Evolutionary conservation across 2,797 vertebrate species (phyloP).

Genomic region (Neosilurus mollespiculum): DNA sequence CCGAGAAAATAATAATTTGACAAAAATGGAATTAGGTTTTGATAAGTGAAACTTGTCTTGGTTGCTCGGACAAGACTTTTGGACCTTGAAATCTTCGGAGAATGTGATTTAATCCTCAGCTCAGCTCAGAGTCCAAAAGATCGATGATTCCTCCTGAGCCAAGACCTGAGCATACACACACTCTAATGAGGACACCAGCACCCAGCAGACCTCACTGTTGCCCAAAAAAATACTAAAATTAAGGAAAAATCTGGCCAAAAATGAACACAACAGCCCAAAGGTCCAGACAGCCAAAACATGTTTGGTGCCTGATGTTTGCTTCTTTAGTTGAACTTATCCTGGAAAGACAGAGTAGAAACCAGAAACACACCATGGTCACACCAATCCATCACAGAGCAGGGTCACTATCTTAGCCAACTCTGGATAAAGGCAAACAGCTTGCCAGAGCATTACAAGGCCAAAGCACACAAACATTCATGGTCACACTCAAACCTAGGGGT

Average conservation of each 20-base stretch:
- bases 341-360: neutral
- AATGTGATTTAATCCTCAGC: constrained; percentile 7
- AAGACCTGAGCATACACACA: neutral
- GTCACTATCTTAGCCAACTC: too few species aligned
- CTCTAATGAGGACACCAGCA: neutral
- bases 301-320: neutral
- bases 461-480: too few species aligned
- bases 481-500: too few species aligned
- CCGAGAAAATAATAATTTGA: neutral
- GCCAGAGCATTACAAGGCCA: too few species aligned
- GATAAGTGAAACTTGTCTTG: neutral
- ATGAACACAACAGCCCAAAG: neutral
- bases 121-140: neutral
- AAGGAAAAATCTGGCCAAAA: neutral
- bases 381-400: neutral
- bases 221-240: neutral
- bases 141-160: neutral
- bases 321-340: neutral
- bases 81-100: neutral
- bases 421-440: too few species aligned
- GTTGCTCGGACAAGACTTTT: neutral
- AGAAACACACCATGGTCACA: neutral
- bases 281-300: neutral
- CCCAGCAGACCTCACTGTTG: neutral
- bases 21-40: neutral